phyloP scores from a whole-genome alignment of 1,140 invertebrate genomes.

The Arctopsyche grandis region DNA sequence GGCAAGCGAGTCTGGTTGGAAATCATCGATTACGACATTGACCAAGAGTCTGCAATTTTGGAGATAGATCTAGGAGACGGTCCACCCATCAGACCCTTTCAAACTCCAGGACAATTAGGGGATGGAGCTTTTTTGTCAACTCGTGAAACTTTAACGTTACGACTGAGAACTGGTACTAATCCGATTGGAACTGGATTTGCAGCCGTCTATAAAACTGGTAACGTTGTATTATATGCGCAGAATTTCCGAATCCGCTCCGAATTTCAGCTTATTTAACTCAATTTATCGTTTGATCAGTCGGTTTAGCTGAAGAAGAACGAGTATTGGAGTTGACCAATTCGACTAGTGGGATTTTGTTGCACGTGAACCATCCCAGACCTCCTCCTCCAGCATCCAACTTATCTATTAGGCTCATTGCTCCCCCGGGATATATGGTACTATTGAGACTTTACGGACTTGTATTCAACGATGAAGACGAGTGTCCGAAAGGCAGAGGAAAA shows the following conservation, averaged over 20 bases:
- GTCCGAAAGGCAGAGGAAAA: conserved; percentile 40
- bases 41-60: conserved; percentile 64
- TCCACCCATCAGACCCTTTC: conserved; percentile 66
- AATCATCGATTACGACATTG: conserved; percentile 69
- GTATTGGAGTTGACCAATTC: conserved; percentile 57
- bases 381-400: conserved; percentile 66
- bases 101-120: conserved; percentile 62
- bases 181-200: conserved; percentile 70
- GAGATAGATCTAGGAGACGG: conserved; percentile 68
- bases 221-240: conserved; percentile 45
- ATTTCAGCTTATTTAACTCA: background rate
- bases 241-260: too few relatives aligned
- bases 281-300: conserved; percentile 42
- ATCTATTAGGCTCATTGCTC: conserved; percentile 67
- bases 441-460: conserved; percentile 64
- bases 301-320: conserved; percentile 57
- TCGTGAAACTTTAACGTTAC: conserved; percentile 68
- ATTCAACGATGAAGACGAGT: conserved; percentile 58
- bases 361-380: conserved; percentile 68
- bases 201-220: conserved; percentile 71
- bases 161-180: conserved; percentile 68
- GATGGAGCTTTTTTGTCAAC: conserved; percentile 72
- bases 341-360: conserved; percentile 60
- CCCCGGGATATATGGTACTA: conserved; percentile 68
- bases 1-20: conserved; percentile 74